Evolutionary conservation across 2,888 invertebrate genomes (phyloP).

Genomic region (Zaprionus lineosus): DNA sequence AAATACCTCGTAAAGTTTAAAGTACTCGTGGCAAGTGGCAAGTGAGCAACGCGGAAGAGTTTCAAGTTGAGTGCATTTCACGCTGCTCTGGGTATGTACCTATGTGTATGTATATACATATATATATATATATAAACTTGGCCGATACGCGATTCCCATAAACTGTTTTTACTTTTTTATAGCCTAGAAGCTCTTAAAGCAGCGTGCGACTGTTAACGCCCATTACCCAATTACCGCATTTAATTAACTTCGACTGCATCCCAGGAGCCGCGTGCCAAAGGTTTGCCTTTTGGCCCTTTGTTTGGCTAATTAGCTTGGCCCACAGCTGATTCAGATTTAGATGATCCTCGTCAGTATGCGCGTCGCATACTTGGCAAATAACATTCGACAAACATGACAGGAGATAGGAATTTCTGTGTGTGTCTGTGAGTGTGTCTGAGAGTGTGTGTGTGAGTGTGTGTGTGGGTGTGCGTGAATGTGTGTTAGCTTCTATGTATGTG

Average conservation of each 20-base stretch:
- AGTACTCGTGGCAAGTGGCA: background rate
- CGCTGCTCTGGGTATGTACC: conserved; percentile 38
- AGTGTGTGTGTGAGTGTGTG: background rate
- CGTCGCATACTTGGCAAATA: conserved; percentile 42
- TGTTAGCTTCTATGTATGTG: background rate
- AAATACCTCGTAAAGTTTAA: background rate
- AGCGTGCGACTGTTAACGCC: conserved; percentile 75
- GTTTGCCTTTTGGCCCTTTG: background rate
- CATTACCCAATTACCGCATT: conserved; percentile 68
- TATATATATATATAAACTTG: background rate
- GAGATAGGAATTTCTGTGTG: conserved; percentile 25
- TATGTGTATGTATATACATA: background rate
- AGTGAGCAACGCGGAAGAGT: conserved; percentile 48
- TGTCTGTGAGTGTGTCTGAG: background rate
- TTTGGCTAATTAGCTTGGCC: background rate
- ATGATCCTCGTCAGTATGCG: conserved; percentile 46
- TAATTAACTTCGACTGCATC: too few species aligned
- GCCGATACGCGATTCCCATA: background rate
- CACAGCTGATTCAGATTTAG: background rate
- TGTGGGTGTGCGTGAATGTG: background rate
- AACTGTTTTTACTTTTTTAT: conserved; percentile 8
- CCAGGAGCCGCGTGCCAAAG: conserved; percentile 37
- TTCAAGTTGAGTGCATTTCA: conserved; percentile 42
- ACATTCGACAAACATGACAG: conserved; percentile 71
- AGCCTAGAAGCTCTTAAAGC: conserved; percentile 15